phyloP scores from a whole-genome alignment of 2,797 vertebrate genomes.

The Phrynocephalus forsythii region DNA sequence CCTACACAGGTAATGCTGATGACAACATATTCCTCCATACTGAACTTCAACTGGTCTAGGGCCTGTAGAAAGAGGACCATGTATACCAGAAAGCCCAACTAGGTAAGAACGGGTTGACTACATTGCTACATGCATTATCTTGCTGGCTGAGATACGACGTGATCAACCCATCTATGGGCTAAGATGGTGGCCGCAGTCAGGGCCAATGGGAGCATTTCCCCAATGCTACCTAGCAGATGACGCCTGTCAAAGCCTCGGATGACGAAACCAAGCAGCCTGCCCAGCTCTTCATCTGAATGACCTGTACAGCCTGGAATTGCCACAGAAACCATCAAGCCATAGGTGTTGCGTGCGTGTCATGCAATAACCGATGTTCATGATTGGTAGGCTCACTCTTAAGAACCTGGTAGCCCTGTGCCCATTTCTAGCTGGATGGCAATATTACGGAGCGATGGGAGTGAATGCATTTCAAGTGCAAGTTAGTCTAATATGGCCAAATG shows the following conservation, averaged over 20 bases:
- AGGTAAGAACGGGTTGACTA: neutral
- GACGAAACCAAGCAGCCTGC: neutral
- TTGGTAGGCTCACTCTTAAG: neutral
- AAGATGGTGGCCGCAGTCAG: too few relatives aligned
- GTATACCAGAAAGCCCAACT: neutral
- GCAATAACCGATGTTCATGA: neutral
- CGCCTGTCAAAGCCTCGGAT: neutral
- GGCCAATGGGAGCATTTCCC: too few relatives aligned
- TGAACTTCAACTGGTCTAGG: neutral
- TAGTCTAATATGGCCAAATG: neutral
- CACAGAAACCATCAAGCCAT: neutral
- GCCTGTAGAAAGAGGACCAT: neutral
- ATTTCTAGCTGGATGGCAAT: neutral
- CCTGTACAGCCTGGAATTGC: neutral
- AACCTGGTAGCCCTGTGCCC: neutral
- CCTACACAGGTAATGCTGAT: neutral
- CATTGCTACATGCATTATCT: neutral
- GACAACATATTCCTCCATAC: neutral
- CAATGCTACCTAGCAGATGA: too few relatives aligned
- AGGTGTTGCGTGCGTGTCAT: neutral
- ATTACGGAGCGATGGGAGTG: neutral
- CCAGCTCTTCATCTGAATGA: neutral
- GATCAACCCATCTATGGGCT: too few relatives aligned
- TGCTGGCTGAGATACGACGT: neutral
- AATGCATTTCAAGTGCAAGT: neutral